Evolutionary conservation across 1,140 invertebrate genomes (phyloP).

Genomic region (Drosophila aff.): DNA sequence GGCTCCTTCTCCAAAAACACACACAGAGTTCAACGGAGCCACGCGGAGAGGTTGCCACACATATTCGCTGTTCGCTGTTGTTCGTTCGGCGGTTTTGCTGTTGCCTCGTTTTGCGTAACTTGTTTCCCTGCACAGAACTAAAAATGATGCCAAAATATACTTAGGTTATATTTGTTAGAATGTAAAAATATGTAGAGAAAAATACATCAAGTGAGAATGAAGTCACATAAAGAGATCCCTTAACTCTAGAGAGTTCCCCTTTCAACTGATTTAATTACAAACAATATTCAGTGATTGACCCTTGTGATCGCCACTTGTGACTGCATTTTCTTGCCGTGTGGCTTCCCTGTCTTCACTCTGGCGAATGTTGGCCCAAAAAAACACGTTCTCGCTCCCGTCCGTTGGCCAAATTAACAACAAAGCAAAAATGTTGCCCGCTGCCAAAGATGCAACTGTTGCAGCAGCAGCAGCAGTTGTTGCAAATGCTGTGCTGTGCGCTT

Average conservation of each 20-base stretch:
- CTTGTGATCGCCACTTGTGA: background rate
- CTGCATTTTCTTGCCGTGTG: background rate
- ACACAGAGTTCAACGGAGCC: conserved; percentile 37
- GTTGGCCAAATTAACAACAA: conserved; percentile 53
- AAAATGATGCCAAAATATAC: background rate
- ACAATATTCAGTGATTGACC: too few species aligned
- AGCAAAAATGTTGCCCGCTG: conserved; percentile 49
- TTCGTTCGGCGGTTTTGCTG: conserved; percentile 6
- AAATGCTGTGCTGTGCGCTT: conserved; percentile 40
- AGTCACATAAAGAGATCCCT: rapidly evolving
- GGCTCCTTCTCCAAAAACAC: background rate
- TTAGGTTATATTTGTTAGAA: background rate
- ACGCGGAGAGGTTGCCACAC: conserved; percentile 38
- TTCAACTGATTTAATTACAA: background rate
- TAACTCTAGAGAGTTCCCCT: background rate
- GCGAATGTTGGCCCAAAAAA: conserved; percentile 30
- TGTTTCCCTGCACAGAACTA: conserved; percentile 36
- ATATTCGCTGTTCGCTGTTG: conserved; percentile 35
- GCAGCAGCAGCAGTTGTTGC: conserved; percentile 36
- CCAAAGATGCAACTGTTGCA: conserved; percentile 58
- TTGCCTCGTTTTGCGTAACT: conserved; percentile 45
- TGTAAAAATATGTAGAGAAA: background rate
- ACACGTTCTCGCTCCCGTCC: conserved; percentile 62
- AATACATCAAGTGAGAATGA: too few species aligned
- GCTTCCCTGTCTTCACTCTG: conserved; percentile 22